A percentile compares a stretch with the other conserved stretches of the same genome.
phyloP scores from a whole-genome alignment of 2,888 invertebrate genomes.

The Rotaria magnacalcarata region DNA sequence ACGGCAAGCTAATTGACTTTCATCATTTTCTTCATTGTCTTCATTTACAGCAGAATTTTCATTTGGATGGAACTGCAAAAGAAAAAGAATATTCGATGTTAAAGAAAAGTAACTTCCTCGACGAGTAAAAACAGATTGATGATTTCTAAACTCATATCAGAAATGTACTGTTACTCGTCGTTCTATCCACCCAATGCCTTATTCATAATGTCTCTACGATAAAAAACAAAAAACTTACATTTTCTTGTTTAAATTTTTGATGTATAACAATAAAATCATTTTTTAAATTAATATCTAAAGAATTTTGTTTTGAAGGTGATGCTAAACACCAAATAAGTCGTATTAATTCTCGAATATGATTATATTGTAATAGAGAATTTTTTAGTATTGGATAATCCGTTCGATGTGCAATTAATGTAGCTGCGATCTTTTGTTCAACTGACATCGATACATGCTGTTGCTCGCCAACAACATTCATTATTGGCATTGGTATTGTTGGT shows the following conservation, averaged over 20 bases:
- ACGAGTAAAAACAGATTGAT: too few relatives aligned
- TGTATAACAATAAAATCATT: neutral
- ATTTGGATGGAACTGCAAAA: neutral
- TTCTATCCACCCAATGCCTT: too few relatives aligned
- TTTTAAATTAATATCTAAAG: neutral
- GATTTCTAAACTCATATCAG: too few relatives aligned
- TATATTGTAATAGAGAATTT: conserved; percentile 10
- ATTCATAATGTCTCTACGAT: neutral
- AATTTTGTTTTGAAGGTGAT: neutral
- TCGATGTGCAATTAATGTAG: neutral
- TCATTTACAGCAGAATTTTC: neutral
- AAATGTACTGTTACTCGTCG: too few relatives aligned
- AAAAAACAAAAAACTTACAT: neutral
- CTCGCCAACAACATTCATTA: conserved; percentile 7
- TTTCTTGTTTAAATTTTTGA: neutral
- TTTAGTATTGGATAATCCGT: conserved; percentile 2
- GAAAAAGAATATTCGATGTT: neutral
- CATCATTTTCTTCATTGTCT: conserved; percentile 10
- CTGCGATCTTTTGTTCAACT: conserved; percentile 28
- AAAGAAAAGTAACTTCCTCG: too few relatives aligned
- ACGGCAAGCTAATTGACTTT: conserved; percentile 67
- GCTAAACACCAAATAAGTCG: conserved; percentile 33
- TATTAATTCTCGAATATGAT: conserved; percentile 13
- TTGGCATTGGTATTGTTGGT: neutral
- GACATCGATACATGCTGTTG: conserved; percentile 10